Evolutionary conservation across 2,113 vertebrate genomes (phyloP).

Genomic region (Hemibagrus wyckioides): DNA sequence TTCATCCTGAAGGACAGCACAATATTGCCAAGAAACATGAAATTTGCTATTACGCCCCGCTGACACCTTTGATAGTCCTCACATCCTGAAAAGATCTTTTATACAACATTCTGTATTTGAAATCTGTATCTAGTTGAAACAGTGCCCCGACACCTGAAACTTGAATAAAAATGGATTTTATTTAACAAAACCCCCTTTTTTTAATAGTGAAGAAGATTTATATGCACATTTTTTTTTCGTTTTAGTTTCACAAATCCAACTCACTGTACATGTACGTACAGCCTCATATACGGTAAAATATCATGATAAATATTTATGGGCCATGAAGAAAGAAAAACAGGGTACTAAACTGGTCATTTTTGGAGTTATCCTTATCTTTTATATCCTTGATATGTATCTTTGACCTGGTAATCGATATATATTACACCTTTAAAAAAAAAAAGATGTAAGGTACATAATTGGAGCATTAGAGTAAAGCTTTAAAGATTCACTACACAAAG

Average conservation of each 20-base stretch:
- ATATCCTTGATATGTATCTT: not conserved
- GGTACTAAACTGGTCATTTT: not conserved
- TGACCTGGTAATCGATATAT: not conserved
- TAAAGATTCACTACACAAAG: not conserved
- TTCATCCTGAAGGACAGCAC: slow-evolving; percentile 22
- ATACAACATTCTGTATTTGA: slow-evolving; percentile 1
- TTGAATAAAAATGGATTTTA: not conserved
- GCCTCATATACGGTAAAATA: not conserved
- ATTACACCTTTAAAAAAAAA: not conserved
- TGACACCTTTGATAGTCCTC: not conserved
- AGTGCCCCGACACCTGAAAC: not conserved
- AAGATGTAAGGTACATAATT: not conserved
- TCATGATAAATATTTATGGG: slow-evolving; percentile 1
- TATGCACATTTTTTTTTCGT: slow-evolving; percentile 7
- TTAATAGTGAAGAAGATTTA: not conserved
- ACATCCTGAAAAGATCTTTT: not conserved
- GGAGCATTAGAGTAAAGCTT: not conserved
- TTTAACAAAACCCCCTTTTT: not conserved
- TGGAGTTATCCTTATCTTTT: not conserved
- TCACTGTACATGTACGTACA: not conserved
- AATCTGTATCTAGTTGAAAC: not conserved
- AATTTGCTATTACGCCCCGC: not conserved
- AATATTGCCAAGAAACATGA: slow-evolving; percentile 13
- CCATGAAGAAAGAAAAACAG: too few relatives aligned
- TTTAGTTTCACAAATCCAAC: not conserved